Evolutionary conservation across 2,797 vertebrate species (phyloP), one percentile per base, ranked within the genome.

Genomic region (Catamblyrhynchus diadema): DNA sequence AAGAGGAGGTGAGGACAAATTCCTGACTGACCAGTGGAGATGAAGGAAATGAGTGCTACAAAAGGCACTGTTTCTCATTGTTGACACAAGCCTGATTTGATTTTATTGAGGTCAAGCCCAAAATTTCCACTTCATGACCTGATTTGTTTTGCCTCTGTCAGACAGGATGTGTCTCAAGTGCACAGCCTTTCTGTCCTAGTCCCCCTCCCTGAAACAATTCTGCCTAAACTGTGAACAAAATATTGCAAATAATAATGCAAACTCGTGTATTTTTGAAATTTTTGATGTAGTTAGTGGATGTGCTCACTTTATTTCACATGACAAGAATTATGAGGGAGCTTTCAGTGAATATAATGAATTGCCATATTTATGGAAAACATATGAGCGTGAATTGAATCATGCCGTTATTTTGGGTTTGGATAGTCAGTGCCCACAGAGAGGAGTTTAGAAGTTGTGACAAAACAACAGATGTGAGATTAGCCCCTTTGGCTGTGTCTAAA

Each of bases 391-490:
- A 80, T 78, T 95, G 92, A 96, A 94, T 96, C 93, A 93, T 44
- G 48, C 71, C 70, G 51, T 93, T 95, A 89, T 93, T 95, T 96
- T 87, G 81, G 61, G 67, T 94, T 92, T 94, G 74, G 81, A 65
- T 89, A 70, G 45, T 84, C 78, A 51, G 27, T 93, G 88, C 84
- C 88, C 94, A 82, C 86, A 77, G 88, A 96, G 90, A 93, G 74
- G 79, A 88, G 45, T 82, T 93, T 94, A 61, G 84, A 78, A 96
- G 79, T 82, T 93, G 71, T 95, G 85, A 93, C 94, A 96, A 96
- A 95, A 93, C 90, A 94, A 86, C 96, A 95, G 95, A 91, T 95
- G 95, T 75, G 82, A 95, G 79, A 91, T 94, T 94, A 94, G 93
- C 80, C 90, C 87, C 93, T 91, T 94, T 94, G 87, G 72, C 95